Evolutionary conservation across 2,797 vertebrate species (phyloP).

Genomic region (Brachymystax lenok): DNA sequence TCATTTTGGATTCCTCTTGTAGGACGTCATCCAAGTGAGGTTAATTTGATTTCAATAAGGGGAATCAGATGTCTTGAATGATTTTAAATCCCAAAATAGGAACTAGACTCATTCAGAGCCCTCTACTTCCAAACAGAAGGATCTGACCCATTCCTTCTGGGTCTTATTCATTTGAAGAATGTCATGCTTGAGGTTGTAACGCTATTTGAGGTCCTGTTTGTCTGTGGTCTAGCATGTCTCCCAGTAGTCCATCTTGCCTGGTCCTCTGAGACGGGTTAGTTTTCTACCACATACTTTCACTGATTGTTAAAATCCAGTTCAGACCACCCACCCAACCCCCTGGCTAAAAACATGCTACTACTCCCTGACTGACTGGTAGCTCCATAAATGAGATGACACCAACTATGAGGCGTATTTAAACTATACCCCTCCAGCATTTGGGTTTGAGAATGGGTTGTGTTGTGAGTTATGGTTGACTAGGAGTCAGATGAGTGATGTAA

Average conservation of each 20-base stretch:
- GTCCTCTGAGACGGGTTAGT: background rate
- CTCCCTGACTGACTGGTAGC: background rate
- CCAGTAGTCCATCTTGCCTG: background rate
- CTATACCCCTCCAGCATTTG: background rate
- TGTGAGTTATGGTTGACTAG: background rate
- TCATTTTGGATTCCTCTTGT: background rate
- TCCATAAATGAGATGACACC: background rate
- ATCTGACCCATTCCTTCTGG: background rate
- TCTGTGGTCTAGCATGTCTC: background rate
- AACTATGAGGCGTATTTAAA: background rate
- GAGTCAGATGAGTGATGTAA: conserved; percentile 2
- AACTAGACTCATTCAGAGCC: background rate
- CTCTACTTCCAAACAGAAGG: background rate
- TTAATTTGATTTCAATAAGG: background rate
- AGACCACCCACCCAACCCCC: conserved; percentile 41
- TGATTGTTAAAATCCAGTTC: conserved; percentile 35
- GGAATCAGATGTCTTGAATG: background rate
- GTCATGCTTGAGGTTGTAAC: background rate
- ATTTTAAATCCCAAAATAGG: background rate
- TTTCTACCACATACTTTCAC: conserved; percentile 32
- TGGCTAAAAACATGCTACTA: background rate
- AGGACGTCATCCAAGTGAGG: background rate
- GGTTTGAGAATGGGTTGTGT: background rate
- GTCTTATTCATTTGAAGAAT: background rate
- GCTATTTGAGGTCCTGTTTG: background rate